These are phyloP conservation scores for Entomobrya multifasciata DNA, from an alignment of 2,888 invertebrate species.

Conservation along the genomic window DNA sequence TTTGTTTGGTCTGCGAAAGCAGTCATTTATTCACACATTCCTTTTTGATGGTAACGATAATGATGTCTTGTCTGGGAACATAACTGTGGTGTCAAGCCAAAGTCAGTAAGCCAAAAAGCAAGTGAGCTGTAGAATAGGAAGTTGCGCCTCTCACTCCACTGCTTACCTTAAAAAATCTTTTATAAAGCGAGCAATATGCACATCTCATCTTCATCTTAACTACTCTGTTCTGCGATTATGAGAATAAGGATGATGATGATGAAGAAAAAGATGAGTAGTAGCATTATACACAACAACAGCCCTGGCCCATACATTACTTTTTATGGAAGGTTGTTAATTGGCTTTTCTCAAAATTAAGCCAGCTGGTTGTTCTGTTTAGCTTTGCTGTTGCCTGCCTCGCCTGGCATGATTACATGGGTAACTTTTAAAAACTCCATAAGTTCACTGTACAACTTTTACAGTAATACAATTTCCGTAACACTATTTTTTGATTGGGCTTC, in stretches of 20 bases:
- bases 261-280: conserved; percentile 23
- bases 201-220: neutral
- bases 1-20: neutral
- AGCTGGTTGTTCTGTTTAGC: conserved; percentile 31
- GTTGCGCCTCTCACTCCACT: neutral
- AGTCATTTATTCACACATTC: conserved; percentile 52
- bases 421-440: neutral
- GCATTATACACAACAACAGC: conserved; percentile 1
- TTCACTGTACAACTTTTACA: neutral
- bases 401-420: neutral
- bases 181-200: neutral
- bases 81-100: conserved; percentile 49
- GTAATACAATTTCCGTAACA: conserved; percentile 21
- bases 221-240: neutral
- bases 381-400: neutral
- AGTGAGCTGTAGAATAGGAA: neutral
- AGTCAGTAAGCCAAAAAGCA: conserved; percentile 10
- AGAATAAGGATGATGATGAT: conserved; percentile 35
- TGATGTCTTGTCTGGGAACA: conserved; percentile 41
- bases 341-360: conserved; percentile 54
- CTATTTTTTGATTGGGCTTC: neutral
- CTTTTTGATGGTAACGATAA: conserved; percentile 49
- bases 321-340: conserved; percentile 71
- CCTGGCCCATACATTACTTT: conserved; percentile 62
- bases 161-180: conserved; percentile 6